Evolutionary conservation across 2,113 vertebrate species (phyloP).

Genomic region (Cinclus mexicanus): DNA sequence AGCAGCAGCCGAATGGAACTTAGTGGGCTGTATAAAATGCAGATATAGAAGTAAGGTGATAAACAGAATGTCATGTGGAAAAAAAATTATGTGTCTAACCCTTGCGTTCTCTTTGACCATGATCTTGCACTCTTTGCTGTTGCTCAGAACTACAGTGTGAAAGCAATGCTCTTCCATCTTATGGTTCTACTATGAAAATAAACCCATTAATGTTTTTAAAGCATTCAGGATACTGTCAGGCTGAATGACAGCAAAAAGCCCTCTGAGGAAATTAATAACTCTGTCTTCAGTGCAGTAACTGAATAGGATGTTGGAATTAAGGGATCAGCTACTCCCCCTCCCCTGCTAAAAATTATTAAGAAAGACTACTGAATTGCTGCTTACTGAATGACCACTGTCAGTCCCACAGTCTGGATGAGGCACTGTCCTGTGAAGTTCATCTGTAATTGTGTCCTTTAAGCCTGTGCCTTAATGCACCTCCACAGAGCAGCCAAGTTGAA

Average conservation of each 20-base stretch:
- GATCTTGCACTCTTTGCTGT: not conserved
- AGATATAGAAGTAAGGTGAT: not conserved
- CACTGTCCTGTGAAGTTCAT: not conserved
- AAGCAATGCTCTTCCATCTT: not conserved
- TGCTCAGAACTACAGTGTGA: not conserved
- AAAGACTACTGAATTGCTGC: not conserved
- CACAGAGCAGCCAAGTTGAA: not conserved
- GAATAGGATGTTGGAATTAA: slow-evolving; percentile 42
- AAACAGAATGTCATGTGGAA: not conserved
- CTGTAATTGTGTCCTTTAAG: not conserved
- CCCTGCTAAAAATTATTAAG: not conserved
- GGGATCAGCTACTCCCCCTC: slow-evolving; percentile 18
- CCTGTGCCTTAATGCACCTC: not conserved
- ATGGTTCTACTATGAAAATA: slow-evolving; percentile 19
- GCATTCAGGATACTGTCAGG: not conserved
- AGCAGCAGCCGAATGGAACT: not conserved
- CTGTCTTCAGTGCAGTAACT: not conserved
- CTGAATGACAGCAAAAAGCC: slow-evolving; percentile 31
- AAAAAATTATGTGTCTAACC: not conserved
- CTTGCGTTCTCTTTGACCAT: not conserved
- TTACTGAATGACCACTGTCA: slow-evolving; percentile 5
- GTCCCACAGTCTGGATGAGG: not conserved
- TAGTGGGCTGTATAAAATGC: not conserved
- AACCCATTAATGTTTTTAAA: slow-evolving; percentile 47
- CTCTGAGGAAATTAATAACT: slow-evolving; percentile 58